Conservation (phyloP, 30 jellyfish, hydroid and myxozoan genomes). For the Morbakka virulenta region DNA sequence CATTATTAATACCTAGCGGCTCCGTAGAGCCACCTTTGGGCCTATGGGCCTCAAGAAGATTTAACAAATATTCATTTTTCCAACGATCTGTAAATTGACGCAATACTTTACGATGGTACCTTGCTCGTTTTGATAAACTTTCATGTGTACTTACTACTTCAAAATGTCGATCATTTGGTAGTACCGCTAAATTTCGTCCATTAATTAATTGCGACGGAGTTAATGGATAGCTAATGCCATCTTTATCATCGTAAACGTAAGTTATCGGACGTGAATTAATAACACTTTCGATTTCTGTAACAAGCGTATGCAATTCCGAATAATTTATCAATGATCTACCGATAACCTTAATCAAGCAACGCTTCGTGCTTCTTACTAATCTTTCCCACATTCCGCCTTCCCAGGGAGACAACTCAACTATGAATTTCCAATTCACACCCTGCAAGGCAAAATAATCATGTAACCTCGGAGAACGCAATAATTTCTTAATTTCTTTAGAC, state of each 20-base stretch:
- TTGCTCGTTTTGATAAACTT: conserved; percentile 26
- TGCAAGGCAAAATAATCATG: not conserved
- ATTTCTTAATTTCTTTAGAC: conserved; percentile 14
- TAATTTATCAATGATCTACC: conserved; percentile 22
- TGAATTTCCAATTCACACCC: conserved; percentile 17
- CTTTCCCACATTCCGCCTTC: conserved; percentile 31
- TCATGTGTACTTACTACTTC: conserved; percentile 22
- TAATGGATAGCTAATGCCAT: conserved; percentile 2
- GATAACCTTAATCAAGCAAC: not conserved
- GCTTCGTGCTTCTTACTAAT: not conserved
- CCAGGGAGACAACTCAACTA: conserved; percentile 6
- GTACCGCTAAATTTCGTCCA: not conserved
- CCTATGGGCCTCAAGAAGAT: not conserved
- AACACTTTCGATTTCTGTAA: conserved; percentile 21
- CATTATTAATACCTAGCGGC: not conserved
- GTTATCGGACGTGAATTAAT: conserved; percentile 14
- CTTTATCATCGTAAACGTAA: not conserved
- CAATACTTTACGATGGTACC: conserved; percentile 1
- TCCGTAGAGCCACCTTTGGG: not conserved
- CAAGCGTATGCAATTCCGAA: conserved; percentile 13
- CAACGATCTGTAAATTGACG: conserved; percentile 11
- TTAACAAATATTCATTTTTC: conserved; percentile 37
- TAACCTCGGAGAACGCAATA: conserved; percentile 12
- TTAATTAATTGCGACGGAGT: conserved; percentile 18
- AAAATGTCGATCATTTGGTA: not conserved